Evolutionary conservation across 2,113 vertebrate species (phyloP).

Genomic region (Anseranas semipalmata): DNA sequence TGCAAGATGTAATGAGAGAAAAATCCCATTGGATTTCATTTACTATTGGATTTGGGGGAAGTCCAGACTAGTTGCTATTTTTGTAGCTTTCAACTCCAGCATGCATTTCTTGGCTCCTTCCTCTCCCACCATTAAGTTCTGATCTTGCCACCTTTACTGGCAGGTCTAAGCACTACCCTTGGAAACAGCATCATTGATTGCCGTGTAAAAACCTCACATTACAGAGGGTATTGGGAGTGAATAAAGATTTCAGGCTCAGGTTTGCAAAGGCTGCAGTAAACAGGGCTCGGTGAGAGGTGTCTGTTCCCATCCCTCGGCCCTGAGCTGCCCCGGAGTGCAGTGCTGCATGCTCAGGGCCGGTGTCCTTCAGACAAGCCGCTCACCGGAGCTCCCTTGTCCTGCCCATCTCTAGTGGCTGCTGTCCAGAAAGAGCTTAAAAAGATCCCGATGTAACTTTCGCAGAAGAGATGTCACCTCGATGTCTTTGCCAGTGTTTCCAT

Average conservation of each 20-base stretch:
- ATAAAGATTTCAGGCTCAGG: not conserved
- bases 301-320: not conserved
- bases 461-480: not conserved
- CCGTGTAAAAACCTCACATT: not conserved
- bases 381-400: not conserved
- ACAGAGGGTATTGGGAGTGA: not conserved
- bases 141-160: not conserved
- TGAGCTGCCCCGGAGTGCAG: not conserved
- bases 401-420: not conserved
- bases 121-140: not conserved
- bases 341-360: not conserved
- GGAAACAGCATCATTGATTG: not conserved
- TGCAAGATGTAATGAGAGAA: not conserved
- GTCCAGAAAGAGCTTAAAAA: slow-evolving; percentile 16
- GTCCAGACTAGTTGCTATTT: not conserved
- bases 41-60: not conserved
- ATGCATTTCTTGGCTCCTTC: not conserved
- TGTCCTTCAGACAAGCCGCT: not conserved
- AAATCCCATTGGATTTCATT: not conserved
- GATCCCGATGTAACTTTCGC: not conserved
- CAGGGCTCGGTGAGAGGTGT: not conserved
- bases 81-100: not conserved
- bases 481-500: not conserved
- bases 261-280: not conserved
- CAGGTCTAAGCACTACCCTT: not conserved